Base-by-base conservation (phyloP, 2,113 vertebrate genomes). In the Progne subis region DNA sequence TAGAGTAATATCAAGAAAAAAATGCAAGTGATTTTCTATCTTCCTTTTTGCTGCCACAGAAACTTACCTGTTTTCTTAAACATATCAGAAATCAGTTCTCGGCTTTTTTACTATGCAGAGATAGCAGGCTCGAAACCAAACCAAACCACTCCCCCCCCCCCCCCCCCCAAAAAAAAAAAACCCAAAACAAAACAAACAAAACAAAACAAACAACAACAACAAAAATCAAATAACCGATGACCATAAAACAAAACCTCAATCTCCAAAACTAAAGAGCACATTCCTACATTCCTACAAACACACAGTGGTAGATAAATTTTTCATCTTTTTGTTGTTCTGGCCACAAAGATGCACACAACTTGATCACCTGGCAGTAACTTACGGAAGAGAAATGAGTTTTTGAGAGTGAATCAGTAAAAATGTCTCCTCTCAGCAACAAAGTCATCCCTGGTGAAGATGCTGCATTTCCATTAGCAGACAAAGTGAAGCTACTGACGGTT, bases 101-200 rank as follows among this genome's bases (percentile, higher is more conserved):
- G 16, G 29, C 4, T 52, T 50, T 84, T 67, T 85, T 31, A 52
- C 10, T 72, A 6, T 31, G 41, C 41, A 46, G 31, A 61, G 24
- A n/a, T 3, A 43, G 8, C 21, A 64, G 15, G 4, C 24, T 83
- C 17, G 34, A 85, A 84, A 86, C 12, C 11, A 49, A 53, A 75
- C 2, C 4, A 23, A 83, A 70, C 21, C 2, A 37, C 37, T 37
- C 37, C 37, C 37, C 37, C 37, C 8, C 37, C 37, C 37, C 37
- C 37, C 8, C 37, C 37, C 37, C 2, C 3, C 2, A 14, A 6
- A 15, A 14, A 53, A 47, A 65, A 13, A 1, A 7, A 34, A 23
- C 5, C 5, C 17, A 37, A 37, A 6, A 12, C n/a, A 61, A 37
- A 37, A 37, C 8, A 37, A 37, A 26, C 14, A 11, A n/a, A 60